phyloP scores from a whole-genome alignment of 2,113 vertebrate species.

The Grantiella picta region DNA sequence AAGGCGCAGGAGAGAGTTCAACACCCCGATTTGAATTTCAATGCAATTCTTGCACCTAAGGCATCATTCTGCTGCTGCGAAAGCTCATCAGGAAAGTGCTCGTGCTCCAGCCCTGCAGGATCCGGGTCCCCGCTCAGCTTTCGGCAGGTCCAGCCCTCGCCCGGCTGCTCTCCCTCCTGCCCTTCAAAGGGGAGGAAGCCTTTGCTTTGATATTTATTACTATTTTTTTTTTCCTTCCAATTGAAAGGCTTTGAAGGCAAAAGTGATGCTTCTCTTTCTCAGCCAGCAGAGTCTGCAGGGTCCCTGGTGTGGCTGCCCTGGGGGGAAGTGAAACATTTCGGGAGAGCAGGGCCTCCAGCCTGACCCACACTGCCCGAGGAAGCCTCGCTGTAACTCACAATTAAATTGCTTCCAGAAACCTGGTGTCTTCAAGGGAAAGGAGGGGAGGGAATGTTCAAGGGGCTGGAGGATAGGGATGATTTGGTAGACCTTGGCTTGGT shows the following conservation, averaged over 20 bases:
- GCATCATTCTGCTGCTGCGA: neutral
- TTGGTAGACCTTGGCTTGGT: neutral
- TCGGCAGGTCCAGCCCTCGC: rapidly evolving
- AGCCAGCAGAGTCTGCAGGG: neutral
- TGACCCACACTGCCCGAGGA: neutral
- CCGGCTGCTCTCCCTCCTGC: neutral
- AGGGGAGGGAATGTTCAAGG: neutral
- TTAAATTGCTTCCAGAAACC: slow-evolving; percentile 41
- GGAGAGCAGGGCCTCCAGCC: neutral
- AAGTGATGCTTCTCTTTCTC: neutral
- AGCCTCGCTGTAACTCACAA: neutral
- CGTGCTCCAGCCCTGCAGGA: neutral
- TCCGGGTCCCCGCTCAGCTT: rapidly evolving
- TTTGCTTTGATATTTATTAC: neutral
- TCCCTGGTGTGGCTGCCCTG: neutral
- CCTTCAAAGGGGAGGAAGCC: neutral
- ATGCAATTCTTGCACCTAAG: neutral
- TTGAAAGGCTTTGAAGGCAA: neutral
- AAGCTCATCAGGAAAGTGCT: neutral
- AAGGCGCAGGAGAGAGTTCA: neutral
- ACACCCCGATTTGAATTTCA: neutral
- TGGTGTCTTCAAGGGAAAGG: neutral
- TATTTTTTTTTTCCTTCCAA: neutral
- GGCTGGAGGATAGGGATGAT: neutral
- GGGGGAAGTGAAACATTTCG: neutral